A percentile compares a stretch with the other conserved stretches of the same genome.
These are phyloP conservation scores for Leuciscus idus DNA, from an alignment of 2,113 vertebrate species.

Conservation along the genomic window DNA sequence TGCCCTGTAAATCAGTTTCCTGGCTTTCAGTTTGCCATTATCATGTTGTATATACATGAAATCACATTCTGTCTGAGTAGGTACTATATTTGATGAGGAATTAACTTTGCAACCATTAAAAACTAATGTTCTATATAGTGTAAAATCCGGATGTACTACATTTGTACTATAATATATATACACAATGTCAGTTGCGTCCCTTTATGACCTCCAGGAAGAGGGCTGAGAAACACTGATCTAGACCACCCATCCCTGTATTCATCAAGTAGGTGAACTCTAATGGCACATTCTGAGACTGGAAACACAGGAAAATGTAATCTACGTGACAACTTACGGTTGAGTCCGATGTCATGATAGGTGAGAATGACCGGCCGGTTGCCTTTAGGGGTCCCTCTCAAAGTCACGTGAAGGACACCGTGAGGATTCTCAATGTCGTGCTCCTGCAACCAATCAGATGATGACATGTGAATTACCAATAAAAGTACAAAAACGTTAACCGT, in stretches of 20 bases:
- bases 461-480: background rate
- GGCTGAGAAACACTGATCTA: background rate
- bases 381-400: constrained; percentile 87
- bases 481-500: background rate
- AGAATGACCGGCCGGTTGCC: constrained; percentile 94
- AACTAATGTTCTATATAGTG: background rate
- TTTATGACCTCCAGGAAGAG: background rate
- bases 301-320: background rate
- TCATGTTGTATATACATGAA: background rate
- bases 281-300: background rate
- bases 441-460: constrained; percentile 69
- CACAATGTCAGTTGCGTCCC: too few species aligned
- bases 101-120: background rate
- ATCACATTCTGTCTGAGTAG: background rate
- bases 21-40: background rate
- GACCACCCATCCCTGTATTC: background rate
- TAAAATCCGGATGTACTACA: too few species aligned
- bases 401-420: constrained; percentile 90
- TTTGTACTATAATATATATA: too few species aligned
- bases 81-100: background rate
- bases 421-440: constrained; percentile 94
- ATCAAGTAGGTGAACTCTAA: background rate
- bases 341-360: constrained; percentile 95
- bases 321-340: constrained; percentile 86
- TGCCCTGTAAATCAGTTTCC: background rate